Evolutionary conservation across 2,888 invertebrate species (phyloP).

Genomic region (Cerceris ruficornis): DNA sequence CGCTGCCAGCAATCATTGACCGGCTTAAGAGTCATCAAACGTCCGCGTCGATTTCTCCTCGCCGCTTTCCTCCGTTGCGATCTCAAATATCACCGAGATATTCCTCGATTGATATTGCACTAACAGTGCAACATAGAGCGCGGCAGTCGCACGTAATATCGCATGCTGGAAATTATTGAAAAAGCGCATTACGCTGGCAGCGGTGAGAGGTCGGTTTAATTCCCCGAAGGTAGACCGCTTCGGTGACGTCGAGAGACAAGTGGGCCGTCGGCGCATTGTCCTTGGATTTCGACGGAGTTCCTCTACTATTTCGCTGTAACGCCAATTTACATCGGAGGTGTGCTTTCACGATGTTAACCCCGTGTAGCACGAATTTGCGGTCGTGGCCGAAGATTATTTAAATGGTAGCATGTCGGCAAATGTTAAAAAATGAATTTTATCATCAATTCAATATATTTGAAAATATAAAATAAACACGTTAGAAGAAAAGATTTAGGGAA

Average conservation of each 20-base stretch:
- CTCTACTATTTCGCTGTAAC: conserved; percentile 1
- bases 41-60: not conserved
- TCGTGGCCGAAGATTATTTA: no score
- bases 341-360: no score
- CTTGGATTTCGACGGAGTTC: conserved; percentile 56
- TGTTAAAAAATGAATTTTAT: no score
- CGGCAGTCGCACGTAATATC: conserved; percentile 23
- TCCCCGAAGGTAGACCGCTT: conserved; percentile 68
- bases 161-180: conserved; percentile 36
- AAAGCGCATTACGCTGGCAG: conserved; percentile 42
- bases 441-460: no score
- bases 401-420: no score
- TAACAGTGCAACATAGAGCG: not conserved
- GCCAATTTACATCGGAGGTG: not conserved
- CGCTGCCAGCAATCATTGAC: not conserved
- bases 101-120: conserved; percentile 1
- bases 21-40: not conserved
- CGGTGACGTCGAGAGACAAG: conserved; percentile 35
- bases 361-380: no score
- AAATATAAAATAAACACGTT: no score
- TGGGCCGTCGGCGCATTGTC: conserved; percentile 47
- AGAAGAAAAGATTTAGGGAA: no score
- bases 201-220: conserved; percentile 61
- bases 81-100: not conserved
- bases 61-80: not conserved